Percentiles rank a stretch among this genome's conserved stretches.
phyloP scores from a whole-genome alignment of 2,888 invertebrate species.

The Crepidodera aurea region DNA sequence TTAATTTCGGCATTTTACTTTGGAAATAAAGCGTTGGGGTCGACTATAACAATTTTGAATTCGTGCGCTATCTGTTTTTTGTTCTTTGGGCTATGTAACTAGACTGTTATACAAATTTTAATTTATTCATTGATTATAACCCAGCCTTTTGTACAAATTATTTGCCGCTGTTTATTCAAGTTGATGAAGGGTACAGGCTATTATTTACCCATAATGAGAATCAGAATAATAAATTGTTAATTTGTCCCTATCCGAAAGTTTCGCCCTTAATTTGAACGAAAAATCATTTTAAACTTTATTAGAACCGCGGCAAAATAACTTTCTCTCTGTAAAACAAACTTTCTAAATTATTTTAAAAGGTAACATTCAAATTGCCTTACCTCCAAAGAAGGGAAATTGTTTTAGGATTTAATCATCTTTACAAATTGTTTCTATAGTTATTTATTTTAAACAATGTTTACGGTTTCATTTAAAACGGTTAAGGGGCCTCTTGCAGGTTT shows the following conservation, averaged over 20 bases:
- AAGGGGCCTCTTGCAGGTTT: no score
- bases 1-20: no score
- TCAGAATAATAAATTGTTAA: slow-evolving; percentile 2
- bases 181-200: background rate
- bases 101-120: no score
- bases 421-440: no score
- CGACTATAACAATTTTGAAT: no score
- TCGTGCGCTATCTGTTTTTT: no score
- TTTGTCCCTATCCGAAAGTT: slow-evolving; percentile 4
- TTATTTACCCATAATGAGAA: background rate
- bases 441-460: no score
- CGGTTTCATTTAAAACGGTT: no score
- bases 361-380: background rate
- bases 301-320: background rate
- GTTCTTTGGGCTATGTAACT: no score
- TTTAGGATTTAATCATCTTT: background rate
- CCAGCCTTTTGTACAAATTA: no score
- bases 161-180: background rate
- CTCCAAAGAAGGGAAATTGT: background rate
- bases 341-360: background rate
- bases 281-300: slow-evolving; percentile 10
- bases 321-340: background rate
- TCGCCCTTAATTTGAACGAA: background rate
- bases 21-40: no score
- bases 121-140: no score